Percentiles rank a stretch among this genome's conserved stretches.
phyloP scores from a whole-genome alignment of 2,797 vertebrate species.

The Cygnus olor region DNA sequence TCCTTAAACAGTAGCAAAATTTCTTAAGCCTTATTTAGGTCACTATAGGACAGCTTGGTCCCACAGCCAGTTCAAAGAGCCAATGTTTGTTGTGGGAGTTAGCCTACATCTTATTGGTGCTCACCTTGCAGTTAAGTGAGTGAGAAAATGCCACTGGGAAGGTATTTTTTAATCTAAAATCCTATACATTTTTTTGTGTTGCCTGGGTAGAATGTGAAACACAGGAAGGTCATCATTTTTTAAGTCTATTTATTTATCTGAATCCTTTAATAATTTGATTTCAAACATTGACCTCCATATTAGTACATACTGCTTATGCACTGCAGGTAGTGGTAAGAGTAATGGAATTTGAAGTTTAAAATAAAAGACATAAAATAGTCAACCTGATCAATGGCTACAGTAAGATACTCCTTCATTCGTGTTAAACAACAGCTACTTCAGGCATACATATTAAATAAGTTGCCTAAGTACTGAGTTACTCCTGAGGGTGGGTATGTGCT shows the following conservation, averaged over 20 bases:
- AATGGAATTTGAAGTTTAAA: not conserved
- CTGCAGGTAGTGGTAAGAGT: not conserved
- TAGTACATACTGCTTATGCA: not conserved
- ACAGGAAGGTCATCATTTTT: rapidly evolving
- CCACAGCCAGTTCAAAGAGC: not conserved
- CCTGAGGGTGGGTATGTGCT: not conserved
- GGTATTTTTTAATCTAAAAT: not conserved
- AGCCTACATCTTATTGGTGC: not conserved
- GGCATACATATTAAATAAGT: not conserved
- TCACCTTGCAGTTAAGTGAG: not conserved
- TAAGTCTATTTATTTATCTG: not conserved
- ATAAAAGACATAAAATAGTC: not conserved
- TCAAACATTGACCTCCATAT: not conserved
- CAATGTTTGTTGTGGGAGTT: not conserved
- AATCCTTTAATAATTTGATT: not conserved
- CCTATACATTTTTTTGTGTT: not conserved
- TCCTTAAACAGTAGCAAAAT: not conserved
- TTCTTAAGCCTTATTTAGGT: no score
- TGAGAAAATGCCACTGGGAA: not conserved
- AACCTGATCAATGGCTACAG: not conserved
- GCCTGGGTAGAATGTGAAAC: not conserved
- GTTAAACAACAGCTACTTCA: not conserved
- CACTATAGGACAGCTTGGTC: rapidly evolving
- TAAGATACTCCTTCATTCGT: not conserved
- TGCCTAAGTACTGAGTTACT: not conserved